Base-by-base conservation (phyloP, 2,113 vertebrate species). In the Aleadryas rufinucha region DNA sequence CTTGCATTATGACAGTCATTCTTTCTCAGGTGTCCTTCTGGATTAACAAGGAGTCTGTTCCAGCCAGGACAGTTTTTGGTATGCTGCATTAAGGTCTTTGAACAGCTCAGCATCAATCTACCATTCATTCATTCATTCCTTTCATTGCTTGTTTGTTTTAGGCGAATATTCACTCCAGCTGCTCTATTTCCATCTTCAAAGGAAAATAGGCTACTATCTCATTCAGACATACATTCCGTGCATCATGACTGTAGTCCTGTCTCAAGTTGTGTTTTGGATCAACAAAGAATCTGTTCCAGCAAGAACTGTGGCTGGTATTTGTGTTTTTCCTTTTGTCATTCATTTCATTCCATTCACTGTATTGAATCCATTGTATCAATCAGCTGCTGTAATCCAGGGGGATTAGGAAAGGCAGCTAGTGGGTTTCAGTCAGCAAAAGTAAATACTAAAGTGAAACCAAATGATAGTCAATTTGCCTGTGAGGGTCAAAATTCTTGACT, bases 11-110 rank as follows among this genome's bases (percentile, higher is more conserved):
- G 99, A 99, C 99, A 24, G 99, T 99, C 88, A 99, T 99, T 96
- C 98, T 99, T 87, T 99, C 99, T 63, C 99, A 99, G 96, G 99
- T 99, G 81, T 99, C 99, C 20, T 99, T 99, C 97, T 99, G 99
- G 99, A 99, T 99, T 97, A 99, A 99, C 96, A 99, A 99, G 97
- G 99, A 99, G 89, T 99, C 99, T 2, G 99, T 99, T 92, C 99
- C 99, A 44, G 99, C 99, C 85, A 98, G 99, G 96, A 99, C 99
- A 37, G 99, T 99, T 53, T 99, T 99, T 92, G 99, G 99, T 99
- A 98, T 97, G 99, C 78, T 65, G 94, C 27, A 16, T 47, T 64
- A 52, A 49, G 22, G 45, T 97, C 95, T 92, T 47, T 74, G 66
- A 80, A 53, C 72, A 84, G 26, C 78, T 92, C 78, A 80, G 65